Evolutionary conservation across 2,797 vertebrate genomes (phyloP).

Genomic region (Girardinus metallicus): DNA sequence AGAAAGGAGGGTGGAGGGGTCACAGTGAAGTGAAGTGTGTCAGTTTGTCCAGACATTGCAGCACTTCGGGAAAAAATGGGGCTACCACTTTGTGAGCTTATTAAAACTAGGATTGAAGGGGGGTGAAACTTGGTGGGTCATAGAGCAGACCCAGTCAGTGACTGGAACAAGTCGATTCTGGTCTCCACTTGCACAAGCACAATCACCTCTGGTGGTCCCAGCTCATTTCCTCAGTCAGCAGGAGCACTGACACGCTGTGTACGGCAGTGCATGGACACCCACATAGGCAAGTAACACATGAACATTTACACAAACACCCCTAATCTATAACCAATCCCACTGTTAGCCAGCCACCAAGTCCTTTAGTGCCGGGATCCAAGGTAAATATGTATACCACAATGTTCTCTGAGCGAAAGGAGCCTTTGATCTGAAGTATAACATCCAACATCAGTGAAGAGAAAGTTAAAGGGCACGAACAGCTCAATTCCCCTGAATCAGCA

Average conservation of each 20-base stretch:
- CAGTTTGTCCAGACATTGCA: slow-evolving; percentile 82
- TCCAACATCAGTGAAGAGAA: slow-evolving; percentile 55
- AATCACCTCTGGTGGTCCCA: slow-evolving; percentile 83
- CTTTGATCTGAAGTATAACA: slow-evolving; percentile 59
- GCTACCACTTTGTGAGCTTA: slow-evolving; percentile 66
- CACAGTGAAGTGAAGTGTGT: slow-evolving; percentile 83
- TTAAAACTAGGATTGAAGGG: slow-evolving; percentile 63
- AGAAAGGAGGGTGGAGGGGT: slow-evolving; percentile 72
- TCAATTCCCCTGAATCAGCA: slow-evolving; percentile 71
- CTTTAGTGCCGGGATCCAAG: slow-evolving; percentile 29
- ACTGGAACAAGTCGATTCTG: slow-evolving; percentile 68
- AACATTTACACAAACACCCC: slow-evolving; percentile 64
- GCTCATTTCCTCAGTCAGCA: slow-evolving; percentile 80
- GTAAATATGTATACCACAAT: slow-evolving; percentile 35
- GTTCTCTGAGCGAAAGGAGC: slow-evolving; percentile 34
- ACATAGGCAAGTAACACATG: slow-evolving; percentile 66
- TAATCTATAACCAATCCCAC: slow-evolving; percentile 60
- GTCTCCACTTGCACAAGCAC: slow-evolving; percentile 66
- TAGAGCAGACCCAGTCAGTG: slow-evolving; percentile 71
- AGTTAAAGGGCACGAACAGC: slow-evolving; percentile 59
- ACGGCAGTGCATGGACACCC: slow-evolving; percentile 68
- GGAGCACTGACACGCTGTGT: slow-evolving; percentile 68
- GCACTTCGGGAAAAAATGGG: slow-evolving; percentile 74
- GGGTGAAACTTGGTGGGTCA: slow-evolving; percentile 55
- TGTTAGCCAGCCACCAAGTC: slow-evolving; percentile 24